Conservation (phyloP, 2,113 vertebrate genomes). For the Eubucco bourcierii region DNA sequence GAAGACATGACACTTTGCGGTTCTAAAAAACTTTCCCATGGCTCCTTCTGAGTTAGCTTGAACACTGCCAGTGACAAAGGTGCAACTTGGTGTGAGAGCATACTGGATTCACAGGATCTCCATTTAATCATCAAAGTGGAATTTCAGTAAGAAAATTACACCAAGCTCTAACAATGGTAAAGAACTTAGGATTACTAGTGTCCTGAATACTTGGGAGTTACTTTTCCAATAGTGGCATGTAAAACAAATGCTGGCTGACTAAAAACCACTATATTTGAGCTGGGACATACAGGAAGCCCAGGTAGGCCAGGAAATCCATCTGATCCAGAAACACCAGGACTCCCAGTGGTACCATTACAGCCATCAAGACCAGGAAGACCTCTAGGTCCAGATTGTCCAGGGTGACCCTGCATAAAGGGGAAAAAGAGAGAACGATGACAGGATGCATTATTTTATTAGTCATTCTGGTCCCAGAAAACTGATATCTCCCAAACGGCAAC, state of each 20-base stretch:
- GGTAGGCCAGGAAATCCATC: conserved; percentile 74
- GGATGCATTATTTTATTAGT: background rate
- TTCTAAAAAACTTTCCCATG: background rate
- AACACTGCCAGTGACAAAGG: background rate
- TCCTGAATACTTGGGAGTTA: background rate
- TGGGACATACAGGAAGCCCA: conserved; percentile 78
- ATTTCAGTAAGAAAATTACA: background rate
- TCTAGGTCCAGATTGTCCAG: conserved; percentile 83
- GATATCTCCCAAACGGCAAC: background rate
- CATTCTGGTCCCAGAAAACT: background rate
- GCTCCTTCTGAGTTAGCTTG: background rate
- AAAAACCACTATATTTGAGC: background rate
- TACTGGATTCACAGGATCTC: background rate
- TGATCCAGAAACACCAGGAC: conserved; percentile 73
- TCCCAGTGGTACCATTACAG: conserved; percentile 89
- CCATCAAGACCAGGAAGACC: conserved; percentile 86
- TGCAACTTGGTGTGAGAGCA: background rate
- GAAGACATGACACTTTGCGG: background rate
- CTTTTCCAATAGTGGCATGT: background rate
- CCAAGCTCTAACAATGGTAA: background rate
- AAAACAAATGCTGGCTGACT: background rate
- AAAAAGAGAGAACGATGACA: conserved; percentile 16
- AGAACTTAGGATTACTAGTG: background rate
- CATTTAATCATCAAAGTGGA: background rate
- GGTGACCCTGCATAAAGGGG: conserved; percentile 82